Conservation (phyloP, 2,113 vertebrate genomes). For the Protobothrops flavoviridis region DNA sequence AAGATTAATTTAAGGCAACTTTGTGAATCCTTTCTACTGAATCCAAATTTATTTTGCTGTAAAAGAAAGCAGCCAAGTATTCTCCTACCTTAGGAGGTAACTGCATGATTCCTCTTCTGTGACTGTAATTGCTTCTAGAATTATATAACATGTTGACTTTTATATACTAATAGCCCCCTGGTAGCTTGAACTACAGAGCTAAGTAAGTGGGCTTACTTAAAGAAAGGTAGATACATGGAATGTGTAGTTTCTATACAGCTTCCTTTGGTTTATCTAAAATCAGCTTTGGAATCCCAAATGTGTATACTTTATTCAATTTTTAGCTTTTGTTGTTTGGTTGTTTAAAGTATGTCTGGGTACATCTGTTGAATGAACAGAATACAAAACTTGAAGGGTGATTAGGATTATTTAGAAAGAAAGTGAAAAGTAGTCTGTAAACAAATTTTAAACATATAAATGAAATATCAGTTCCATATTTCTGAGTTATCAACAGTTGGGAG, state of each 20-base stretch:
- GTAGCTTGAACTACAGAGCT: neutral
- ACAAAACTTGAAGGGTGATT: neutral
- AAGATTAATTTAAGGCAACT: neutral
- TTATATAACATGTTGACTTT: neutral
- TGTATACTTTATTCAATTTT: constrained; percentile 49
- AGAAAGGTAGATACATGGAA: neutral
- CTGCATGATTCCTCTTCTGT: neutral
- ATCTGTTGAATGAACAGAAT: neutral
- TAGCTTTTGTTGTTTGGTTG: constrained; percentile 59
- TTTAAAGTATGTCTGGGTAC: constrained; percentile 20
- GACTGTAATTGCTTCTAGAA: constrained; percentile 3
- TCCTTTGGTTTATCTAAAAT: constrained; percentile 57
- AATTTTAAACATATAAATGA: neutral
- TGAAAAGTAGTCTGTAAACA: neutral
- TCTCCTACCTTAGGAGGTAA: neutral
- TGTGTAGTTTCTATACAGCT: constrained; percentile 42
- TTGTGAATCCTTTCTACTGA: neutral
- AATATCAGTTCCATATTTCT: neutral
- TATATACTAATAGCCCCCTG: neutral
- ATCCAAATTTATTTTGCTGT: neutral
- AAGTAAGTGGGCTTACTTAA: neutral
- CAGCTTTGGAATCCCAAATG: constrained; percentile 61
- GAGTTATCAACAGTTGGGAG: neutral
- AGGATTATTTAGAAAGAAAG: neutral
- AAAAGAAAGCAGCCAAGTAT: neutral